phyloP scores from a whole-genome alignment of 2,888 invertebrate species.

The Itoplectis maculator region DNA sequence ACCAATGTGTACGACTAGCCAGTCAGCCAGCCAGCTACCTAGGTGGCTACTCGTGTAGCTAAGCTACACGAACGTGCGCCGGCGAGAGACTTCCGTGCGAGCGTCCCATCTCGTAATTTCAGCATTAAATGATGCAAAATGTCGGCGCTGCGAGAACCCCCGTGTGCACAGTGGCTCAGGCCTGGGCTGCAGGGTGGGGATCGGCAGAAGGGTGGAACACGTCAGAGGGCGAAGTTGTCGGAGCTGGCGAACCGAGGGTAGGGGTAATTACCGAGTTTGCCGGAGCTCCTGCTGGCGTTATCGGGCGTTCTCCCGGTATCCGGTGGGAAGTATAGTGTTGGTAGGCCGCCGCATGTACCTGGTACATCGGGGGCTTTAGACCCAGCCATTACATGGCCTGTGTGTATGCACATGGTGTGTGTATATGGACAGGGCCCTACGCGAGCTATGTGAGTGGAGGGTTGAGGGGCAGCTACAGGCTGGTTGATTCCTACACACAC shows the following conservation, averaged over 20 bases:
- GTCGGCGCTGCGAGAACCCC: slow-evolving; percentile 43
- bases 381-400: slow-evolving; percentile 27
- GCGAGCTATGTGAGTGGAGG: slow-evolving; percentile 15
- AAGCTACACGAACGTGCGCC: slow-evolving; percentile 43
- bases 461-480: slow-evolving; percentile 2
- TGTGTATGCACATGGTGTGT: slow-evolving; percentile 30
- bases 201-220: slow-evolving; percentile 24
- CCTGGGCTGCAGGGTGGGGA: too few species aligned
- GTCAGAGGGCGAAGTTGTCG: slow-evolving; percentile 54
- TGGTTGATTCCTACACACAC: slow-evolving; percentile 17
- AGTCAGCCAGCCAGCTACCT: too few species aligned
- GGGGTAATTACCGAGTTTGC: slow-evolving; percentile 72
- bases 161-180: slow-evolving; percentile 50
- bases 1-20: slow-evolving; percentile 2
- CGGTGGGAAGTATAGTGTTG: slow-evolving; percentile 27
- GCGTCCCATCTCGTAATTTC: slow-evolving; percentile 67
- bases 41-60: too few species aligned
- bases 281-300: slow-evolving; percentile 68
- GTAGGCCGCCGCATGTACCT: slow-evolving; percentile 35
- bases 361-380: slow-evolving; percentile 23
- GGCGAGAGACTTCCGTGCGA: slow-evolving; percentile 19
- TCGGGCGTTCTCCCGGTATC: slow-evolving; percentile 68
- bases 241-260: slow-evolving; percentile 38
- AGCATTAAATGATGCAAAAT: slow-evolving; percentile 74
- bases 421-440: background rate